Base-by-base conservation (phyloP, 1,140 invertebrate species). In the Zaprionus africanus region DNA sequence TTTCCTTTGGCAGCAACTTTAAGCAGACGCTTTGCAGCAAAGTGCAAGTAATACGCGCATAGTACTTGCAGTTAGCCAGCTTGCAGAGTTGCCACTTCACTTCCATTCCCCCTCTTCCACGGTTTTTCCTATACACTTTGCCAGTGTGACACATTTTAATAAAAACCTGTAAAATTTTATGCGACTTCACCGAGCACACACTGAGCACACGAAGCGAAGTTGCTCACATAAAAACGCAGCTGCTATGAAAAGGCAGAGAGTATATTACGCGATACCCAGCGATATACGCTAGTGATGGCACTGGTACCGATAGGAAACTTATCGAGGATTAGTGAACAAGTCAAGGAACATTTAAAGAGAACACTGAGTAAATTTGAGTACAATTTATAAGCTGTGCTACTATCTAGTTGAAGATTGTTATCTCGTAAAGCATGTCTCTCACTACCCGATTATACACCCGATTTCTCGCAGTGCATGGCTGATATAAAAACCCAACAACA, bases 161-260 rank as follows among this genome's bases (percentile, higher is more conserved):
- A 87, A 88, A 68, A 84, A 72, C 80, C 70, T 72, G 67, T 76
- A 88, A 69, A 88, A 73, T 88, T 88, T 83, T 76, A 87, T 87
- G 80, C 60, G 58, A 81, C 81, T 70, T 65, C 54, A 67, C 38
- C 46, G 65, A 41, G 58, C 63, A 57, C 36, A 65, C 36, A 41
- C 36, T 56, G 63, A 22, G 31, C 61, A 62, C 43, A 34, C 38
- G 41, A 57, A 65, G 24, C 28, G 54, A 72, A 62, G 53, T 65
- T 53, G 62, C 71, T 70, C 15, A 41, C 15, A 41, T 82, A 76
- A 59, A 64, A 57, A 66, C 56, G 38, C 6, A 34, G 31, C 31
- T 34, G 31, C 13, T n/a, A n/a, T 41, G 38, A 41, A 24, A 41
- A 56, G 22, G 26, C 51, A 56, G 58, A 51, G 62, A 24, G 46